Evolutionary conservation across 2,888 invertebrate species (phyloP).

Genomic region (Lasioglossum malachurum): DNA sequence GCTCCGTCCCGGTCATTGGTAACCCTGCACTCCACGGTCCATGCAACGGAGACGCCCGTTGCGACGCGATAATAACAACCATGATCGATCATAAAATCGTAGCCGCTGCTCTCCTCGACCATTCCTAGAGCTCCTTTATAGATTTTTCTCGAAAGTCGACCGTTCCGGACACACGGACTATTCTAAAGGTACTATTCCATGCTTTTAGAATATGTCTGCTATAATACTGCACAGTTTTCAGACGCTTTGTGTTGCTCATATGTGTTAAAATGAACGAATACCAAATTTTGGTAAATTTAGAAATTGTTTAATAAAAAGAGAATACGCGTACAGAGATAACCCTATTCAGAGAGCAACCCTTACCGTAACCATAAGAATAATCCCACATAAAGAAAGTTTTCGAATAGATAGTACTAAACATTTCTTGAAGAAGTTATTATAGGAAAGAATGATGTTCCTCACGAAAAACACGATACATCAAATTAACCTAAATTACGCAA

Average conservation of each 20-base stretch:
- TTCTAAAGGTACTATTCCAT: background rate
- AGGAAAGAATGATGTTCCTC: no score
- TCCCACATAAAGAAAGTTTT: no score
- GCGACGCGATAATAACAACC: constrained; percentile 48
- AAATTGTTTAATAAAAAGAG: no score
- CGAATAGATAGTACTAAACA: background rate
- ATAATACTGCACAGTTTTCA: background rate
- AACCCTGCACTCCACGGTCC: constrained; percentile 40
- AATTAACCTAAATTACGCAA: background rate
- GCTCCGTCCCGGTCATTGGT: constrained; percentile 66
- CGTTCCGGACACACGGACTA: background rate
- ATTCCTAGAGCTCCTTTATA: constrained; percentile 40
- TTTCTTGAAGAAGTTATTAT: background rate
- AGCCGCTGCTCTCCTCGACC: constrained; percentile 15
- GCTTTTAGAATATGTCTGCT: background rate
- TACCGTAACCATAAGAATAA: no score
- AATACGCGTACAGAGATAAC: no score
- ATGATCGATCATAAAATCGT: constrained; percentile 61
- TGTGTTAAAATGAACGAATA: no score
- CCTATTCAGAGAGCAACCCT: no score
- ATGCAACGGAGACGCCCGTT: constrained; percentile 16
- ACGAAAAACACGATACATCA: no score
- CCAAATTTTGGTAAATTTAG: no score
- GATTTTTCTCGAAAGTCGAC: constrained; percentile 19
- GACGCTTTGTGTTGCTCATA: no score